Base-by-base conservation (phyloP, 1,140 invertebrate species). In the Marisa cornuarietis region DNA sequence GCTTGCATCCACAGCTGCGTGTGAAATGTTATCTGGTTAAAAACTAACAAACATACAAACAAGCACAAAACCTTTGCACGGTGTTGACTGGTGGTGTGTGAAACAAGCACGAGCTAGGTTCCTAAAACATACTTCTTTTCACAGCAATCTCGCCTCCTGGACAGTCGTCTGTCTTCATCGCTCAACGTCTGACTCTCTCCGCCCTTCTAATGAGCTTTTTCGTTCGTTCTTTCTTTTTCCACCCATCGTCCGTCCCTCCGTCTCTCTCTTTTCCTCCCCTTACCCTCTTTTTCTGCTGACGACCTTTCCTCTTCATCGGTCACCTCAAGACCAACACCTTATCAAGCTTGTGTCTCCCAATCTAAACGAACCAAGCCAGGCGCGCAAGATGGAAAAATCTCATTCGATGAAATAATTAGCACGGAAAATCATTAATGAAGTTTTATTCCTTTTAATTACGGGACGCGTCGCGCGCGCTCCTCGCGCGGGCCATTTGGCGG, bases 351-450 rank as follows among this genome's bases (percentile, higher is more conserved):
- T 31, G n/a, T 68, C 65, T 31, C 22, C 65, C 10, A 68, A n/a
- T 68, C 65, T 24, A 68, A 68, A 68, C 65, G 65, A 68, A 22
- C 13, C n/a, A n/a, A 68, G 65, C 65, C 65, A 31, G 65, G 65
- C 65, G 22, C 65, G 65, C 65, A 68, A 68, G 65, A 49, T 74
- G 69, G 58, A 49, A 62, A 71, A 74, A 51, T 65, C 71, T 75
- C 80, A 78, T 78, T 68, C 72, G 76, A 78, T 65, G 76, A 81
- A 81, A 81, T 81, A 81, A 81, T 81, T 81, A 81, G 80, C 76
- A 79, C 73, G 76, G 73, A 75, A 81, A 75, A 81, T 78, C 77
- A 74, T 81, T 81, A 81, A 81, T 78, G 75, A 81, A 81, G 71
- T 81, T 79, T 65, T 81, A 75, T 72, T 77, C 72, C 71, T 77